These are phyloP conservation scores for Lanius collurio DNA, from an alignment of 2,113 vertebrate species.

Conservation along the genomic window DNA sequence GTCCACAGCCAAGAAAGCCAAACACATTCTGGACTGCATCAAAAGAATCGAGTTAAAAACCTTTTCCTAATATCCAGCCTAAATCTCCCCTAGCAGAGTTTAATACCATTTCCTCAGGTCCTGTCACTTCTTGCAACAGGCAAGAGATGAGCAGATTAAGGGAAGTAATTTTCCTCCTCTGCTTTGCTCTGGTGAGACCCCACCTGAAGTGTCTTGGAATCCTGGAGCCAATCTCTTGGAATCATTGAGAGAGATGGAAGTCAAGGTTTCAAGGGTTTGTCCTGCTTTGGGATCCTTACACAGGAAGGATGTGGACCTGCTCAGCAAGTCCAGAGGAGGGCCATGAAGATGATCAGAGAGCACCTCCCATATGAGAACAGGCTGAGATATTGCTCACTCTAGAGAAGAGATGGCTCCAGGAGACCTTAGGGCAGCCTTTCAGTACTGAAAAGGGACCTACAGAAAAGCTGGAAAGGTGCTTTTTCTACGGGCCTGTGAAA, in stretches of 20 bases:
- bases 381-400: not conserved
- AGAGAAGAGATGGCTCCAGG: not conserved
- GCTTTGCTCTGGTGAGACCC: not conserved
- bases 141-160: not conserved
- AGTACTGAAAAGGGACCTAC: not conserved
- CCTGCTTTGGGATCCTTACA: not conserved
- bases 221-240: too few species aligned
- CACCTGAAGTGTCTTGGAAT: not conserved
- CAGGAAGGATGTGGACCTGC: not conserved
- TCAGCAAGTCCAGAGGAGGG: not conserved
- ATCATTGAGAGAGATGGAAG: too few species aligned
- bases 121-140: not conserved
- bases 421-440: not conserved
- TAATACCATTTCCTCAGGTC: not conserved
- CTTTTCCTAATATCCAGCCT: not conserved
- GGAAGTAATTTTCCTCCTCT: not conserved
- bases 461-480: not conserved
- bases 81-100: not conserved
- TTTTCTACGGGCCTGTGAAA: not conserved
- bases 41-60: not conserved
- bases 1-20: rapidly evolving
- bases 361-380: not conserved
- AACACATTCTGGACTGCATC: not conserved
- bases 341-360: not conserved
- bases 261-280: too few species aligned